These are phyloP conservation scores for Xerus inauris DNA, from an alignment of 2,113 vertebrate species.

Conservation along the genomic window DNA sequence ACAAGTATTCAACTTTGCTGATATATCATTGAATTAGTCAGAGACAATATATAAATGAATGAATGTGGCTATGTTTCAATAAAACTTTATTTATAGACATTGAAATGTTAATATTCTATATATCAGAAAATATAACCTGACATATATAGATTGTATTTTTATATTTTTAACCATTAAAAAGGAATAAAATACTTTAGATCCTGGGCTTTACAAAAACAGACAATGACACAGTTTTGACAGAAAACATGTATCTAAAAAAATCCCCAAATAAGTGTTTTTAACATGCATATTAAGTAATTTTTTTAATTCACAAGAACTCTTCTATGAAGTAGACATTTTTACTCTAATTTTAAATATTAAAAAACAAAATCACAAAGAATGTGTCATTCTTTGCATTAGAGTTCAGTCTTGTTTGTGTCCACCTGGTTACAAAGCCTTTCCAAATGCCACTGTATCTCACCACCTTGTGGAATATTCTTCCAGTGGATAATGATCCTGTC, in stretches of 20 bases:
- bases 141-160: neutral
- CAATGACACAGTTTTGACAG: neutral
- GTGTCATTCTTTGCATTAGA: neutral
- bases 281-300: neutral
- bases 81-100: neutral
- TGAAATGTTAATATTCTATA: slow-evolving; percentile 19
- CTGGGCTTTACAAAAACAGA: neutral
- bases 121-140: neutral
- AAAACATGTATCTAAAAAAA: neutral
- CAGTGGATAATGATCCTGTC: neutral
- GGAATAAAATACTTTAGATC: neutral
- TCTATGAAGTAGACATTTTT: neutral
- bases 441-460: neutral
- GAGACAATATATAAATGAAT: neutral
- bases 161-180: neutral
- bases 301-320: slow-evolving; percentile 8
- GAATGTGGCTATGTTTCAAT: neutral
- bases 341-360: neutral
- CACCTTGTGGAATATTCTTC: neutral
- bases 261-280: neutral
- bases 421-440: neutral
- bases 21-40: neutral
- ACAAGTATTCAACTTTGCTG: neutral
- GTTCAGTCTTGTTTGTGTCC: neutral
- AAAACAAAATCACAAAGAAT: neutral